Conservation (phyloP, 2,888 invertebrate species). For the Synergus japonicus region DNA sequence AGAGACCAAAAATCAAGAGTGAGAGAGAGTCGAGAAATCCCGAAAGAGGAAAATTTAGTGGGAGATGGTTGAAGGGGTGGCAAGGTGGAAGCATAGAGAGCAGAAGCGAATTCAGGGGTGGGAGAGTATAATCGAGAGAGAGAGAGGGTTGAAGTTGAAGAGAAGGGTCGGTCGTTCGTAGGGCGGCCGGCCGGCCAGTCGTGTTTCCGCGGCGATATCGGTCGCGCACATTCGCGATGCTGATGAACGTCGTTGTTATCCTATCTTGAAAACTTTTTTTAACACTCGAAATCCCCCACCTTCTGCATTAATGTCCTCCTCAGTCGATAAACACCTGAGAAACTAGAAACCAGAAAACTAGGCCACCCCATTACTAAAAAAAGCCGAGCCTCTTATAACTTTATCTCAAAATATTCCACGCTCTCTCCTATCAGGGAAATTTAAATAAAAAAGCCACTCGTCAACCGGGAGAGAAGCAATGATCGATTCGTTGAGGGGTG, state of each 20-base stretch:
- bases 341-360: constrained; percentile 29
- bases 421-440: background rate
- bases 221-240: constrained; percentile 36
- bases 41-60: constrained; percentile 44
- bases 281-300: background rate
- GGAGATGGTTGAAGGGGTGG: constrained; percentile 35
- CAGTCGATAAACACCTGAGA: constrained; percentile 14
- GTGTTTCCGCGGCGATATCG: constrained; percentile 62
- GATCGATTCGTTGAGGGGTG: background rate
- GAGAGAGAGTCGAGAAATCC: constrained; percentile 35
- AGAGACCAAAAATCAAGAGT: background rate
- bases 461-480: background rate
- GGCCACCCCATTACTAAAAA: background rate
- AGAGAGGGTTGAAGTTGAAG: constrained; percentile 58
- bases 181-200: constrained; percentile 73
- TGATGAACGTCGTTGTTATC: background rate
- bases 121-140: constrained; percentile 45
- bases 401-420: background rate
- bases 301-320: constrained; percentile 7
- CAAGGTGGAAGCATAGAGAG: constrained; percentile 48
- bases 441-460: background rate
- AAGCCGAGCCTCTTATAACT: background rate
- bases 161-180: constrained; percentile 57
- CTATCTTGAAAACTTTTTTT: constrained; percentile 23
- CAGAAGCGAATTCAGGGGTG: constrained; percentile 44